Base-by-base conservation (phyloP, 2,113 vertebrate species). In the Willisornis vidua region DNA sequence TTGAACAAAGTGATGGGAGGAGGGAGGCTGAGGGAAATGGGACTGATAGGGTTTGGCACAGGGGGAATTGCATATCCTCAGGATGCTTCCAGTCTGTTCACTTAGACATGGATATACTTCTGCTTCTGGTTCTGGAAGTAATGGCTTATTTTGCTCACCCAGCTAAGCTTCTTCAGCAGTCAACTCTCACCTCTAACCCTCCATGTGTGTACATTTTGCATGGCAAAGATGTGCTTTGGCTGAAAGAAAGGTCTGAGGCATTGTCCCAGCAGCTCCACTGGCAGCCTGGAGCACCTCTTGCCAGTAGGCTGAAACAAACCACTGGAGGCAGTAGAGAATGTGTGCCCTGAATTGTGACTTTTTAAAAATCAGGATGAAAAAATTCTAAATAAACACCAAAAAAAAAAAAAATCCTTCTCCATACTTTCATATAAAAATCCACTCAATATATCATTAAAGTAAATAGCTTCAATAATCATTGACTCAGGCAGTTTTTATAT, bases 401-500 rank as follows among this genome's bases (percentile, higher is more conserved):
- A 9, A 84, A 39, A 9, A 84, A 41, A 39, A 39, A 71, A 12
- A n/a, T 57, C 18, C 7, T 57, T 59, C 54, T 72, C 37, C 45
- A 29, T 73, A 65, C 87, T 91, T 75, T 81, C 49, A 37, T 58
- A 66, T n/a, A 72, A 88, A 87, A 76, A 49, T 45, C 19, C 10
- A 63, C n/a, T 88, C 48, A 0, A 9, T 84, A 92, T 29, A 88
- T 92, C 68, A 65, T 96, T 75, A 65, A 83, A 90, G 62, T 68
- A 81, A 93, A 90, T 81, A 86, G 70, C 55, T 92, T 68, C 61
- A 84, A 48, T 90, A 88, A 88, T 80, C 61, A 89, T 26, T 51
- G 65, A 81, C 87, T 93, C 72, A 82, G 71, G 22, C 74, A 88
- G 51, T 75, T 49, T 94, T 83, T 78, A 63, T 92, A 85, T 61